Evolutionary conservation across 1,140 invertebrate species (phyloP), one percentile per base, ranked within the genome.

Genomic region (Aporrectodea caliginosa): DNA sequence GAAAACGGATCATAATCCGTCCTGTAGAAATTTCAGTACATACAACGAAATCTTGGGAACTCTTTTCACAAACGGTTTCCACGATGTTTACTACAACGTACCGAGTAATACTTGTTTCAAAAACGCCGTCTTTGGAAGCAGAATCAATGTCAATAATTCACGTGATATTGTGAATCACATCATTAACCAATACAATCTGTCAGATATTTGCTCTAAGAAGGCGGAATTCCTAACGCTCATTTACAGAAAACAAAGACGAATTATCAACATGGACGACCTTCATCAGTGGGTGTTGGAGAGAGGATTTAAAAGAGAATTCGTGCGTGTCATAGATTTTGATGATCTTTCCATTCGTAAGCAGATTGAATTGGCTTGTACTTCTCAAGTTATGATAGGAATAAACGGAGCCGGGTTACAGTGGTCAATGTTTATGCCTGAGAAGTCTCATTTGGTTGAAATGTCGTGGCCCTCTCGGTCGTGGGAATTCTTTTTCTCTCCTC

Each of bases 371-470:
- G 43, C n/a, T 2, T n/a, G 70, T 12, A 72, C 22, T 68, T n/a
- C 75, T 2, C 73, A 30, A 30, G 35, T 77, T 16, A 68, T 78
- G 77, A 68, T 73, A 2, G 77, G 77, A 27, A 33, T 78, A n/a
- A 69, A 78, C 16, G 77, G 77, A 30, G 77, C 77, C 2, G 77
- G 16, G 33, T 68, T 78, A 16, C 77, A 78, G 77, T 78, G 77
- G 77, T n/a, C 68, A 12, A 74, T 73, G 14, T 75, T 78, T 29
- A 78, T 78, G 77, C 69, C 70, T 2, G 16, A 27, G 16, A 69
- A 29, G 2, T 73, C 77, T 2, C n/a, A n/a, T 27, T 29, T 78
- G 16, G 29, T 78, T 69, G 77, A 78, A 58, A 73, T 78, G 16
- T 27, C 77, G 6, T 78, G 77, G 77, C 69, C 75, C 2, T 14